Percentiles rank a stretch among this genome's conserved stretches.
These are phyloP conservation scores for Drosophila villosipedis DNA, from an alignment of 2,888 invertebrate species.

Conservation along the genomic window DNA sequence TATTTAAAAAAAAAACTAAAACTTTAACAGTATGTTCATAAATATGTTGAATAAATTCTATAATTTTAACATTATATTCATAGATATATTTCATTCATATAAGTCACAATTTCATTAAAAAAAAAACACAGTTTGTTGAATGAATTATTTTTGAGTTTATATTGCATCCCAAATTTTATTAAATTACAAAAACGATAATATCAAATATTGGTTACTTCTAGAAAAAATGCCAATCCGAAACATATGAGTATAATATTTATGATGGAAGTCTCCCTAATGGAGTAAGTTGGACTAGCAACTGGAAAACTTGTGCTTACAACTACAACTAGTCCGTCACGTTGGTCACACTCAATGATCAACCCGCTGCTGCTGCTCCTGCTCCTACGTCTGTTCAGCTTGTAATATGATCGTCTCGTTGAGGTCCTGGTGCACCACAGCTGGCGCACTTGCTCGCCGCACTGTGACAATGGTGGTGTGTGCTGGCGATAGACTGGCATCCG, in stretches of 20 bases:
- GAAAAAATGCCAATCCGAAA: slow-evolving; percentile 40
- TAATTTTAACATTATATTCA: background rate
- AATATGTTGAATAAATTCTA: background rate
- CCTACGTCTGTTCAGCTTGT: background rate
- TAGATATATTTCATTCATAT: background rate
- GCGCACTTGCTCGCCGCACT: slow-evolving; percentile 60
- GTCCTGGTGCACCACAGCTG: slow-evolving; percentile 37
- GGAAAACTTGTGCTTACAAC: slow-evolving; percentile 48
- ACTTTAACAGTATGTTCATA: background rate
- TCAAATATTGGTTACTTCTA: slow-evolving; percentile 40
- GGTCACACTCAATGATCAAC: slow-evolving; percentile 52
- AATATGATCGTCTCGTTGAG: slow-evolving; percentile 23
- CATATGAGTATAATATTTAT: slow-evolving; percentile 57
- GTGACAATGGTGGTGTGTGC: slow-evolving; percentile 82
- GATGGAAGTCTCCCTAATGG: slow-evolving; percentile 46
- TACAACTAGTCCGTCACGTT: slow-evolving; percentile 32
- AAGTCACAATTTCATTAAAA: background rate
- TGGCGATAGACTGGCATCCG: slow-evolving; percentile 78
- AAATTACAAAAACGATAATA: slow-evolving; percentile 52
- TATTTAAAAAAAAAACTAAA: background rate
- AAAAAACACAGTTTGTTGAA: slow-evolving; percentile 3
- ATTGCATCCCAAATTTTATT: slow-evolving; percentile 29
- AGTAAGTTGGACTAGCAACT: slow-evolving; percentile 33
- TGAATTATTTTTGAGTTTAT: slow-evolving; percentile 27
- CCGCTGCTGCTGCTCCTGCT: slow-evolving; percentile 5